Evolutionary conservation across 2,888 invertebrate genomes (phyloP), one percentile per base, ranked within the genome.

Genomic region (Sarcophaga carnaria): DNA sequence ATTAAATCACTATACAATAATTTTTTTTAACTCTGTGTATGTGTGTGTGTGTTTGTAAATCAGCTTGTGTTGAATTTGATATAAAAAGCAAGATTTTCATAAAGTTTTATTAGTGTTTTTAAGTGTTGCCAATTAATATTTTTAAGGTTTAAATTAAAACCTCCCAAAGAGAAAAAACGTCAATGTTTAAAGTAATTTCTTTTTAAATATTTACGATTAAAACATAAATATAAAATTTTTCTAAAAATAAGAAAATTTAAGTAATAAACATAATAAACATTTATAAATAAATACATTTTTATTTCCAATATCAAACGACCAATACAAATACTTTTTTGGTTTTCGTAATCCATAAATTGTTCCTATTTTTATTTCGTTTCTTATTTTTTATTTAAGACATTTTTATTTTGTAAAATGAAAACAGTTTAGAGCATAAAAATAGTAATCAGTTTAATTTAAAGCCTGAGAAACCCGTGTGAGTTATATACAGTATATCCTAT

Each of bases 101-200:
- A 10, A 10, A 37, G 10, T 8, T 37, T 37, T 37, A 37, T 37
- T 37, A 10, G 37, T 37, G 37, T 37, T 10, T 37, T 37, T 37
- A 37, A 37, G 69, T 70, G 25, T 37, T 71, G 60, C 17, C 17
- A 59, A 20, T 11, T 49, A 37, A 37, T 37, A 37, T 49, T 12
- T 11, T 20, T 49, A 3, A 37, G 37, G 37, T 37, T 37, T 37
- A 64, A 14, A 70, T 49, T 5, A 70, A 60, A 54, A 60, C 22
- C 54, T 60, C 59, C 71, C 25, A 60, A 54, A 59, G 60, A 71
- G 37, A 25, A 63, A 78, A 66, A 74, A 72, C 77, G 49, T 83
- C 64, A 77, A 83, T 83, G 77, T 59, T 64, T 14, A 83, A 86
- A 86, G 86, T 86, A 83, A 83, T 79, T 82, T 75, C 54, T 75